Evolutionary conservation across 2,113 vertebrate species (phyloP).

Genomic region (Oncorhynchus masou): DNA sequence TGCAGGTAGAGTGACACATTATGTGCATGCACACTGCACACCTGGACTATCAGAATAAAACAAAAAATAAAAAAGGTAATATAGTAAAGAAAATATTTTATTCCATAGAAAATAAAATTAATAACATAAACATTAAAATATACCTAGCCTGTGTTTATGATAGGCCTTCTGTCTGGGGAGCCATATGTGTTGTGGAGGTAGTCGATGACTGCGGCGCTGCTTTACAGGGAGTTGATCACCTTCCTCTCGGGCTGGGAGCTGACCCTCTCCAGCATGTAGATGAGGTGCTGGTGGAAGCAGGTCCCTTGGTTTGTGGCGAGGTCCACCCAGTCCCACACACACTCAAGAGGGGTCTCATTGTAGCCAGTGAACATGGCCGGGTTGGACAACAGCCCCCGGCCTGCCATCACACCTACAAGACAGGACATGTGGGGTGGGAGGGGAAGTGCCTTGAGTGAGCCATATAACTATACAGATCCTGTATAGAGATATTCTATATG

Average conservation of each 20-base stretch:
- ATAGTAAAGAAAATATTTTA: neutral
- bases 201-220: slow-evolving; percentile 92
- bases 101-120: neutral
- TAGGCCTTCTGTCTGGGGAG: slow-evolving; percentile 28
- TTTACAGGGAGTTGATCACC: slow-evolving; percentile 89
- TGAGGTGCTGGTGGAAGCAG: slow-evolving; percentile 96
- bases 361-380: slow-evolving; percentile 94
- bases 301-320: slow-evolving; percentile 88
- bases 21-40: too few relatives aligned
- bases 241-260: slow-evolving; percentile 92
- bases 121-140: slow-evolving; percentile 3
- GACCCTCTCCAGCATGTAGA: slow-evolving; percentile 96
- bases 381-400: slow-evolving; percentile 90
- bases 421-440: neutral
- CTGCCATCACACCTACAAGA: slow-evolving; percentile 88
- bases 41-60: too few relatives aligned
- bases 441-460: slow-evolving; percentile 15
- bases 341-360: slow-evolving; percentile 88
- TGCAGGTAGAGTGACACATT: too few relatives aligned
- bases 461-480: neutral
- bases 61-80: too few relatives aligned
- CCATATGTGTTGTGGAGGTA: slow-evolving; percentile 86
- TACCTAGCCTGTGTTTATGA: neutral
- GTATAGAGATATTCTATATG: neutral
- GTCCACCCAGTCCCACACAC: slow-evolving; percentile 95